Evolutionary conservation across 2,113 vertebrate species (phyloP).

Genomic region (Felis catus): DNA sequence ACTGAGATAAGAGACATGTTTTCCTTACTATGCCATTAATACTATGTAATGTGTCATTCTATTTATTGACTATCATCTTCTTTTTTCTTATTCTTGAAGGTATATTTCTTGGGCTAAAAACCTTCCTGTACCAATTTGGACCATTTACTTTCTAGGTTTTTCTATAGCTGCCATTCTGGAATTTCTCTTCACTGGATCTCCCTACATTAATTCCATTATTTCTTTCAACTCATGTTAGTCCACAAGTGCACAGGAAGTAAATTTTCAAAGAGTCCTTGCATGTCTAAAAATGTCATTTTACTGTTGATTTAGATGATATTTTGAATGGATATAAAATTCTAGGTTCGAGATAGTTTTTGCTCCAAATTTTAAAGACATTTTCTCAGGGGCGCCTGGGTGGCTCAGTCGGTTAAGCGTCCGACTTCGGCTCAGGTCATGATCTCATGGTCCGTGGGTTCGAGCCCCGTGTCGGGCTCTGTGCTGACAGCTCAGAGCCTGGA

Average conservation of each 20-base stretch:
- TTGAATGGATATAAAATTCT: background rate
- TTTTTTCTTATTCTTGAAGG: background rate
- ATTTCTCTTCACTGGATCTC: background rate
- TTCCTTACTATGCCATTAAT: background rate
- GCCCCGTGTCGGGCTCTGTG: too few relatives aligned
- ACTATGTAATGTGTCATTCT: background rate
- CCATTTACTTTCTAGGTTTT: background rate
- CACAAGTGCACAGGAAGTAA: background rate
- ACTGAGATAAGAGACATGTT: background rate
- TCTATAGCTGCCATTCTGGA: background rate
- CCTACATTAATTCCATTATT: background rate
- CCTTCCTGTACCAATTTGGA: background rate
- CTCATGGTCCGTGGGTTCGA: too few relatives aligned
- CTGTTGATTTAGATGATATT: background rate
- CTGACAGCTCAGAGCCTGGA: too few relatives aligned
- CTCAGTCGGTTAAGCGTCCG: too few relatives aligned
- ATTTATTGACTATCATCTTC: background rate
- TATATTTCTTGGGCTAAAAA: background rate
- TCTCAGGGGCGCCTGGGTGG: background rate
- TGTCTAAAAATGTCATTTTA: background rate
- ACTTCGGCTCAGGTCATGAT: too few relatives aligned
- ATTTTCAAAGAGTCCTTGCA: background rate
- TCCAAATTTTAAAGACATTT: background rate
- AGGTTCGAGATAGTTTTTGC: background rate
- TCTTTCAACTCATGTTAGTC: background rate